Conservation (phyloP, 1,140 invertebrate species). For the Catajapyx aquilonaris region DNA sequence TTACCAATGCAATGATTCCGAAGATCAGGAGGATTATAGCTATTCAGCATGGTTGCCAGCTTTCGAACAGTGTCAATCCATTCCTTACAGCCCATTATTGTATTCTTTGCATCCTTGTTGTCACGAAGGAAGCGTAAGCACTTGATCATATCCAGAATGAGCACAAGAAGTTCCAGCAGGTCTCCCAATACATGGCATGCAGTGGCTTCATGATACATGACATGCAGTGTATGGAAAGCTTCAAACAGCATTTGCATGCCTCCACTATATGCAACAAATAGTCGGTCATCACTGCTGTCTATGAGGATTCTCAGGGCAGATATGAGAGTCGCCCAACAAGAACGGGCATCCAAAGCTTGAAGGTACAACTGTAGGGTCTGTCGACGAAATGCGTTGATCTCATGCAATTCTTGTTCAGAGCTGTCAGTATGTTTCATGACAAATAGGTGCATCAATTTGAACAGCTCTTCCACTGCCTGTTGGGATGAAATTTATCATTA, state of each 20-base stretch:
- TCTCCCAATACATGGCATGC: slow-evolving; percentile 68
- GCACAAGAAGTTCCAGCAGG: slow-evolving; percentile 55
- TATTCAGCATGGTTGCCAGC: slow-evolving; percentile 66
- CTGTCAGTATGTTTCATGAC: slow-evolving; percentile 50
- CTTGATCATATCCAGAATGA: slow-evolving; percentile 47
- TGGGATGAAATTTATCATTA: slow-evolving; percentile 7
- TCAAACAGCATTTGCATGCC: slow-evolving; percentile 74
- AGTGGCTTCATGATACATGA: slow-evolving; percentile 84
- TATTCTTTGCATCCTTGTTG: slow-evolving; percentile 36
- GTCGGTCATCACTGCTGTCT: slow-evolving; percentile 67
- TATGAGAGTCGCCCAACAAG: slow-evolving; percentile 74
- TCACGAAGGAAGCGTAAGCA: slow-evolving; percentile 40
- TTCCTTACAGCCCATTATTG: slow-evolving; percentile 49
- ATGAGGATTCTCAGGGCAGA: slow-evolving; percentile 68
- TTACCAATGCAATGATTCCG: slow-evolving; percentile 55
- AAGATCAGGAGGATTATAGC: slow-evolving; percentile 72
- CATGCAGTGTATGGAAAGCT: slow-evolving; percentile 72
- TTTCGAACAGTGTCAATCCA: slow-evolving; percentile 64
- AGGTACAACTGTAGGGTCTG: slow-evolving; percentile 35
- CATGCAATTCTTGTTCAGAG: slow-evolving; percentile 52
- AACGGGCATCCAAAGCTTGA: slow-evolving; percentile 55
- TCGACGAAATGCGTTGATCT: slow-evolving; percentile 59
- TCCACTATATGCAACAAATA: slow-evolving; percentile 69
- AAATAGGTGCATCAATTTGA: slow-evolving; percentile 69
- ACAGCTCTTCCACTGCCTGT: slow-evolving; percentile 72